Base-by-base conservation (phyloP, 2,797 vertebrate species). In the Hyperoplus immaculatus region DNA sequence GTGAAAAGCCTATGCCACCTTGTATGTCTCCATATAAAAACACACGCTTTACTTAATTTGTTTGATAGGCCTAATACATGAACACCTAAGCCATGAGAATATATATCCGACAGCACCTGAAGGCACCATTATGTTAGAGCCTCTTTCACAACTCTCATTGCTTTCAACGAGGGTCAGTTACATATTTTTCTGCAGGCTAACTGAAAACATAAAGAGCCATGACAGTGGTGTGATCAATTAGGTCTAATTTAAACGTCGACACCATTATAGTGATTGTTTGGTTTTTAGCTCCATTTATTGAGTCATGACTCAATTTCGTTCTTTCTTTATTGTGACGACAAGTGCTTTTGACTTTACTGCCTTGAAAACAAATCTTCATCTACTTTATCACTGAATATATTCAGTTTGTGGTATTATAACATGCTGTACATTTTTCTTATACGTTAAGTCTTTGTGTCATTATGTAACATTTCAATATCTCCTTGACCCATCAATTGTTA, bases 81-180 rank as follows among this genome's bases (percentile, higher is more conserved):
- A 50, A 45, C 4, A 21, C 10, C 8, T 42, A 0, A 18, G 0
- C 2, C 2, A 5, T 42, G 0, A 12, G n/a, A 38, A 3, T 14
- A 50, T 4, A 42, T 36, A 1, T 67, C 83, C 72, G 42, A 85
- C 2, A 14, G 50, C 5, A 5, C 55, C 0, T 75, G 67, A 93
- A 91, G 6, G 76, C 68, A 76, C 4, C 84, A 64, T 8, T n/a
- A 5, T 0, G 38, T 13, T 29, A 21, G 29, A 65, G 18, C 11
- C 66, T 83, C 43, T 92, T 87, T 86, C 80, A 66, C 86, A 91
- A 89, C 74, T 50, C 21, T 68, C 77, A 39, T 72, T 81, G 69
- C 14, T 46, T 18, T 36, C 2, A 54, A 47, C 46, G 3, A 70
- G 54, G 78, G 83, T 86, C 78, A 84, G 69, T 90, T 88, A 78